Percentiles rank a stretch among this genome's conserved stretches.
Conservation (phyloP, 2,113 vertebrate species). For the Nycticorax nycticorax region DNA sequence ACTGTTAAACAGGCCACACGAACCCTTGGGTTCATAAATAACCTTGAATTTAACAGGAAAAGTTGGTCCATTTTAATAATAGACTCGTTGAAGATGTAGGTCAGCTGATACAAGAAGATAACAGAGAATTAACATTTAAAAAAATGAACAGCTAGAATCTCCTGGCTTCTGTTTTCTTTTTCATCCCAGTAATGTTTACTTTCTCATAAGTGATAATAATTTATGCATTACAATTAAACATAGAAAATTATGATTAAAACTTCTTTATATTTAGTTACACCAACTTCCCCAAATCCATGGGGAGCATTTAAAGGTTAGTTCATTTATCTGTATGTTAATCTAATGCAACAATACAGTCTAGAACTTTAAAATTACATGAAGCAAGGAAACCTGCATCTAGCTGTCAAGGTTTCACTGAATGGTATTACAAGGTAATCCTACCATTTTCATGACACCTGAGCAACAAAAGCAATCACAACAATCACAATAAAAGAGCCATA, state of each 20-base stretch:
- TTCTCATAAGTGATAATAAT: background rate
- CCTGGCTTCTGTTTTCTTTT: background rate
- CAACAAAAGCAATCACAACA: background rate
- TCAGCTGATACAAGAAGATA: background rate
- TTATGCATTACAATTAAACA: background rate
- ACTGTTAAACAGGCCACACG: background rate
- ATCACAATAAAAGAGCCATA: background rate
- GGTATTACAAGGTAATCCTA: background rate
- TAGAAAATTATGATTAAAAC: background rate
- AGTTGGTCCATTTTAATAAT: background rate
- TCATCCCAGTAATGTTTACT: background rate
- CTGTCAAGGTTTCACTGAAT: background rate
- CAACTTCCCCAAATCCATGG: background rate
- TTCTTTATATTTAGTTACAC: background rate
- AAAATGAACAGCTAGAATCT: background rate
- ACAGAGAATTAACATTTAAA: background rate
- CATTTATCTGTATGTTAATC: background rate
- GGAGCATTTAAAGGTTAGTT: background rate
- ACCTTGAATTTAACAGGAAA: background rate
- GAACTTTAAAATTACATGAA: background rate
- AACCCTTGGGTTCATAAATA: background rate
- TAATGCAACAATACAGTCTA: background rate
- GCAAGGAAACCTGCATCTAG: background rate
- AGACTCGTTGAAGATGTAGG: background rate
- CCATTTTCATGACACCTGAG: background rate